phyloP scores from a whole-genome alignment of 2,888 invertebrate genomes.

The Eilema caniola region DNA sequence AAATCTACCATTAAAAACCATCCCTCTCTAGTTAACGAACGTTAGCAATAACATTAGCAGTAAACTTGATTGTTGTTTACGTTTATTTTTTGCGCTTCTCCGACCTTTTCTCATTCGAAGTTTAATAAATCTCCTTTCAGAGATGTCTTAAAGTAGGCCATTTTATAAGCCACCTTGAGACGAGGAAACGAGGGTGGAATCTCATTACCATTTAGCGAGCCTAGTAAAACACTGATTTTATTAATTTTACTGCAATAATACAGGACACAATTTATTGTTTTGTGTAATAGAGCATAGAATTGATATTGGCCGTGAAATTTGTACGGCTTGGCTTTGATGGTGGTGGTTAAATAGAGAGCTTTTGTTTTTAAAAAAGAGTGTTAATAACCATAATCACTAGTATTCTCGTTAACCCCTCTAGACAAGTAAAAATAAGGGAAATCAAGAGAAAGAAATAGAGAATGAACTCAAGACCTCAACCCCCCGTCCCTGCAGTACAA shows the following conservation, averaged over 20 bases:
- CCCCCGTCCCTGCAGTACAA: too few relatives aligned
- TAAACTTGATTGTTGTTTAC: slow-evolving; percentile 14
- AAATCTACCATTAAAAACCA: not conserved
- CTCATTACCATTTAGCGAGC: slow-evolving; percentile 54
- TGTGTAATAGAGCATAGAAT: not conserved
- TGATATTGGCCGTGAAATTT: not conserved
- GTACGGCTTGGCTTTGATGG: not conserved
- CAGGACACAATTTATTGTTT: not conserved
- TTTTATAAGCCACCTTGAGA: slow-evolving; percentile 35
- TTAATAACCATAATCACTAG: too few relatives aligned
- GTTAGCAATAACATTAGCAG: not conserved
- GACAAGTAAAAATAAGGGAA: too few relatives aligned
- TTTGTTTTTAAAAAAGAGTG: too few relatives aligned
- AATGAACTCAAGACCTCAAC: too few relatives aligned
- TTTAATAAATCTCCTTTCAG: slow-evolving; percentile 48
- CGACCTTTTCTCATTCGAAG: slow-evolving; percentile 37
- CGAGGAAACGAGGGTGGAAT: slow-evolving; percentile 29
- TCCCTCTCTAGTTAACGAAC: not conserved
- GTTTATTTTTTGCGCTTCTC: slow-evolving; percentile 19
- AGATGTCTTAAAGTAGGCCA: slow-evolving; percentile 40
- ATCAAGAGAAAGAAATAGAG: too few relatives aligned
- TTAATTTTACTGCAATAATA: slow-evolving; percentile 48
- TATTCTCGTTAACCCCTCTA: too few relatives aligned
- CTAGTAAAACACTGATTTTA: slow-evolving; percentile 54
- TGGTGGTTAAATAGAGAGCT: not conserved